Percentiles rank a stretch among this genome's conserved stretches.
Evolutionary conservation across 2,113 vertebrate species (phyloP).

Genomic region (Pelodiscus sinensis): DNA sequence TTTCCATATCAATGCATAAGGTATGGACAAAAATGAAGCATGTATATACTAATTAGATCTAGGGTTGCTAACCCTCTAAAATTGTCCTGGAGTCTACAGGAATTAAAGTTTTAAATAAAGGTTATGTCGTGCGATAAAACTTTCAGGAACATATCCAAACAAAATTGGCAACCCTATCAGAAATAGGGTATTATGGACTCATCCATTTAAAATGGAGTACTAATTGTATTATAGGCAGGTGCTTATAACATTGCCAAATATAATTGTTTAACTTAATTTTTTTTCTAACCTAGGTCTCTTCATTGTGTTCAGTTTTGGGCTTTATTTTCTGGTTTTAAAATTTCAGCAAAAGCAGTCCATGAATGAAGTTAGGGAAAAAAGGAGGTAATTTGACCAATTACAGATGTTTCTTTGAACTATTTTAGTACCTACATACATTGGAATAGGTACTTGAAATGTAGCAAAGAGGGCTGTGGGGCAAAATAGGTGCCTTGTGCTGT

Average conservation of each 20-base stretch:
- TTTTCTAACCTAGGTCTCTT: neutral
- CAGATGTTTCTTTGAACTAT: neutral
- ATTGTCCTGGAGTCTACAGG: too few species aligned
- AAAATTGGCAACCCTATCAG: neutral
- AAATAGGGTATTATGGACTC: neutral
- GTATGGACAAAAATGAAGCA: neutral
- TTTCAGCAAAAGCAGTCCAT: neutral
- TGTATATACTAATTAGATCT: neutral
- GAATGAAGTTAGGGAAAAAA: neutral
- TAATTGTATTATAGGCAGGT: neutral
- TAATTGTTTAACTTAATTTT: neutral
- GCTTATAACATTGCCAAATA: neutral
- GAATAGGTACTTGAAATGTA: neutral
- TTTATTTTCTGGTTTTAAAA: neutral
- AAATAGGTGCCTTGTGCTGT: neutral
- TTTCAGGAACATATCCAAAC: too few species aligned
- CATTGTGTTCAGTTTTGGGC: neutral
- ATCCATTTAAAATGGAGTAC: neutral
- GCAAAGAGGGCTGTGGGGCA: neutral
- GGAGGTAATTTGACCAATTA: neutral
- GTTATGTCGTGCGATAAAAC: too few species aligned
- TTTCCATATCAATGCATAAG: neutral
- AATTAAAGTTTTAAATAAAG: too few species aligned
- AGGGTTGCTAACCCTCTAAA: too few species aligned
- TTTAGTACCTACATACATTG: neutral